Conservation (phyloP, 35 echinoderm and acorn worm species). For the Holothuria glaberrima region DNA sequence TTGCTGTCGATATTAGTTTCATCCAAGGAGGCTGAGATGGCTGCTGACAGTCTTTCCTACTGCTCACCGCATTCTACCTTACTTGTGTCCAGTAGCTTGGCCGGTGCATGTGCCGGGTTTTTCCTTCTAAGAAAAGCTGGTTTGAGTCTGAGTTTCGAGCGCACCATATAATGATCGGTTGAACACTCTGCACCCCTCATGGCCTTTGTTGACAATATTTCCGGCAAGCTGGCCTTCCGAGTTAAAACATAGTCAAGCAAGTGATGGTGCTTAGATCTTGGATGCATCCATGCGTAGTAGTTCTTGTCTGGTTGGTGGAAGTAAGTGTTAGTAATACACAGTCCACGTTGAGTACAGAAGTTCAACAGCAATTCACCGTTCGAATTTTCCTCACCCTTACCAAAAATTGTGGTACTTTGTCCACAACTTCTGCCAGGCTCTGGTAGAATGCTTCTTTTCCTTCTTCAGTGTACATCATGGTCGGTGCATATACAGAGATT, state of each 20-base stretch:
- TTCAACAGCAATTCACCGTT: constrained; percentile 64
- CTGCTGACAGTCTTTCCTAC: not conserved
- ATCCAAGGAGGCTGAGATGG: constrained; percentile 16
- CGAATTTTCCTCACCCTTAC: constrained; percentile 55
- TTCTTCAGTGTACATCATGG: constrained; percentile 55
- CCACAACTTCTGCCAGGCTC: not conserved
- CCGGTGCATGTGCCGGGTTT: constrained; percentile 34
- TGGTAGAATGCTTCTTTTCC: constrained; percentile 61
- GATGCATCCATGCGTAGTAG: constrained; percentile 70
- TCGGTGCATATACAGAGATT: constrained; percentile 61
- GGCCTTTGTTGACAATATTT: constrained; percentile 46
- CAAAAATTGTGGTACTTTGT: constrained; percentile 53
- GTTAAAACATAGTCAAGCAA: constrained; percentile 80
- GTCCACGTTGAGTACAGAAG: constrained; percentile 53
- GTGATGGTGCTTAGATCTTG: constrained; percentile 66
- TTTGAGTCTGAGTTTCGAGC: constrained; percentile 41
- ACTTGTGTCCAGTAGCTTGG: constrained; percentile 5
- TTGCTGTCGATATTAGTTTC: not conserved
- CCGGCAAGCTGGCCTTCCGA: constrained; percentile 2
- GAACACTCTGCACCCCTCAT: constrained; percentile 55
- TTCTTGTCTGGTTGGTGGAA: constrained; percentile 60
- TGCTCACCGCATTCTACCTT: constrained; percentile 36
- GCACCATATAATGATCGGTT: constrained; percentile 61
- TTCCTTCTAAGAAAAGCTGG: not conserved
- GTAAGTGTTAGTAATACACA: constrained; percentile 67